Base-by-base conservation (phyloP, 2,888 invertebrate species). In the Imbricaverruca yamaguchii region DNA sequence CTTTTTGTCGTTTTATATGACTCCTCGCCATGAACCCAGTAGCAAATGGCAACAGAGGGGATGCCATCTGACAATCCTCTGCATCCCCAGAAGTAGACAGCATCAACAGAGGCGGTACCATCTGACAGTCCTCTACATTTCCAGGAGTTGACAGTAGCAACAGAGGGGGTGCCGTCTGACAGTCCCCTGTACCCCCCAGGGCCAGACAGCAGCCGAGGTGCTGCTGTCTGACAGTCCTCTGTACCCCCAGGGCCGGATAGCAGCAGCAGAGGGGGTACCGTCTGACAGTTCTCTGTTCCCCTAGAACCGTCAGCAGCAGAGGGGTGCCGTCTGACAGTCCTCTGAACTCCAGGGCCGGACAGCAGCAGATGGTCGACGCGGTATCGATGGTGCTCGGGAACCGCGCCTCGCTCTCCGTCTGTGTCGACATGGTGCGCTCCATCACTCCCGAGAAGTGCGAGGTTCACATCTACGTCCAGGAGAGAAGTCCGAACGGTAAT, bases 401-500 rank as follows among this genome's bases (percentile, higher is more conserved):
- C 39, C 78, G 80, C 21, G n/a, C 63, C 55, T 25, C n/a, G 11
- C 57, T 79, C 57, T 82, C 83, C 56, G 84, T 84, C 8, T 83
- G 83, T 12, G 81, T 84, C 9, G 83, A 83, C 10, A 81, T 81
- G 15, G 63, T 83, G 21, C 82, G 21, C 8, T 18, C 74, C 53
- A 10, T 55, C 18, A 21, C 18, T 4, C 80, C 81, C 2, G 91
- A 90, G 79, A 94, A 93, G 88, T 91, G 92, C 65, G 94, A 96
- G 89, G 90, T 93, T 84, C 88, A 92, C 25, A 90, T 94, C 69
- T 92, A 91, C 85, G 91, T 95, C 0, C 90, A 92, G 81, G 94
- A 95, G 86, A 92, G 92, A 84, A 86, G 90, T 21, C 90, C 89
- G 81, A 90, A 89, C 80, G 90, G 89, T 83, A 25, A 8, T n/a